These are phyloP conservation scores for Zygogramma bicolorata DNA, from an alignment of 2,888 invertebrate species.

Conservation along the genomic window DNA sequence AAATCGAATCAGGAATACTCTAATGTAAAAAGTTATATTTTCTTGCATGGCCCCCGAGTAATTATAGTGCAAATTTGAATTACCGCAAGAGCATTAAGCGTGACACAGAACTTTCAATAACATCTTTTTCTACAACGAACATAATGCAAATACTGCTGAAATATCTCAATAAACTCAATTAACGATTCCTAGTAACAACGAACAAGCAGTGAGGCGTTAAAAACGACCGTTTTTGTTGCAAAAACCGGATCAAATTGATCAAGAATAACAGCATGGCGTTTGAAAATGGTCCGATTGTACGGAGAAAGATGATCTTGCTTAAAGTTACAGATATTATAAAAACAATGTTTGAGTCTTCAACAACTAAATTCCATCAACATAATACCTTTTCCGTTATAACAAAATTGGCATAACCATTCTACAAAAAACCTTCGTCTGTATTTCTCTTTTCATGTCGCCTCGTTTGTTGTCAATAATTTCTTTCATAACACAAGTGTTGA, in stretches of 20 bases:
- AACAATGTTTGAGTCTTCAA: not conserved
- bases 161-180: conserved; percentile 6
- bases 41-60: too few relatives aligned
- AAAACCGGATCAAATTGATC: conserved; percentile 4
- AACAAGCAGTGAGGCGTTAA: not conserved
- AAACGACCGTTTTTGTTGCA: not conserved
- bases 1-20: too few relatives aligned
- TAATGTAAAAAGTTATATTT: too few relatives aligned
- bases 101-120: not conserved
- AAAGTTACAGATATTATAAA: not conserved
- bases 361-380: too few relatives aligned
- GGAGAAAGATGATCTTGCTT: not conserved
- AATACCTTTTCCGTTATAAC: too few relatives aligned
- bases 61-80: not conserved
- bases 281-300: not conserved
- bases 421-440: too few relatives aligned
- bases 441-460: too few relatives aligned
- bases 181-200: not conserved
- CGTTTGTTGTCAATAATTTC: too few relatives aligned
- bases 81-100: not conserved
- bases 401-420: too few relatives aligned
- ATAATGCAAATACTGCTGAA: not conserved
- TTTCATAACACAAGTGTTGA: too few relatives aligned
- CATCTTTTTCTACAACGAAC: not conserved
- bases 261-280: not conserved